A percentile compares a stretch with the other conserved stretches of the same genome.
Evolutionary conservation across 2,888 invertebrate genomes (phyloP).

Genomic region (Clitarchus hookeri): DNA sequence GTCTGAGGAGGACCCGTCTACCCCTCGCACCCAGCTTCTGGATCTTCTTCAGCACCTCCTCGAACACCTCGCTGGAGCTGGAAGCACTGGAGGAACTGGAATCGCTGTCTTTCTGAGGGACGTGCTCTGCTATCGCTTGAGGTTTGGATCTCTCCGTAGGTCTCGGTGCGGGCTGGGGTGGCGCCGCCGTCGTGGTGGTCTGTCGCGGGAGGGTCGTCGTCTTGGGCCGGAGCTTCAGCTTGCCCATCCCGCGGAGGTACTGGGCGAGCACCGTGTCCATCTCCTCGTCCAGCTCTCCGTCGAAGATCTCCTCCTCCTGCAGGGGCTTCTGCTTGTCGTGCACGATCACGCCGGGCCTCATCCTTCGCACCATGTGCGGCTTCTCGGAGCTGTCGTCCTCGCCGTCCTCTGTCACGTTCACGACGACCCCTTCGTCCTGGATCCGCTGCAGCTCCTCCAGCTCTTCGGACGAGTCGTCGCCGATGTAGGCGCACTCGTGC

Average conservation of each 20-base stretch:
- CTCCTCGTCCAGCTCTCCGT: constrained; percentile 48
- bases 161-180: constrained; percentile 22
- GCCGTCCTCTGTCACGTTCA: neutral
- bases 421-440: constrained; percentile 49
- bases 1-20: constrained; percentile 59
- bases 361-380: constrained; percentile 37
- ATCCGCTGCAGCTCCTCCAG: constrained; percentile 66
- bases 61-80: constrained; percentile 59
- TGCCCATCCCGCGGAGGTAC: constrained; percentile 46
- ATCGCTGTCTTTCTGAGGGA: neutral
- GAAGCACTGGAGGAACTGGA: constrained; percentile 17
- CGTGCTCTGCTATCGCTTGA: neutral
- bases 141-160: neutral
- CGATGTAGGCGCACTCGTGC: constrained; percentile 79
- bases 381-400: constrained; percentile 28
- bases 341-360: constrained; percentile 35
- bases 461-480: constrained; percentile 79
- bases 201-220: constrained; percentile 46
- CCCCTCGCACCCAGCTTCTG: constrained; percentile 64
- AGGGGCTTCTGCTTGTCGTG: constrained; percentile 32
- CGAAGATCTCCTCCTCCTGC: constrained; percentile 29
- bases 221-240: constrained; percentile 39
- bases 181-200: constrained; percentile 31
- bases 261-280: constrained; percentile 17
- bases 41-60: constrained; percentile 62